Conservation (phyloP, 64 coral and sea anemone species). For the Hydrozoanthus tunicans region DNA sequence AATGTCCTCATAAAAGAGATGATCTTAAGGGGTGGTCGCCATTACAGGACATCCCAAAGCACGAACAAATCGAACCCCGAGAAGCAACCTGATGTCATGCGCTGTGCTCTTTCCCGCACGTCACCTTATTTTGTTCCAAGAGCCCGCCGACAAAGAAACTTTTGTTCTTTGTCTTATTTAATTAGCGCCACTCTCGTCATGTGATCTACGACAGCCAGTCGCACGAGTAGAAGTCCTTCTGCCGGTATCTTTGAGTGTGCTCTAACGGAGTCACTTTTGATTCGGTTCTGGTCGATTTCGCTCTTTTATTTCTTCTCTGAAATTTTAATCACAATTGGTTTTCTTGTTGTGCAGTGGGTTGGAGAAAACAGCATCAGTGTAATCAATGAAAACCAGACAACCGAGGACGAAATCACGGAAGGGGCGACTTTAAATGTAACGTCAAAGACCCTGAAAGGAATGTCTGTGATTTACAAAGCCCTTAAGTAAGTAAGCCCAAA, state of each 20-base stretch:
- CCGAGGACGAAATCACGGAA: slow-evolving; percentile 3
- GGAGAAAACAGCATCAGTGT: slow-evolving; percentile 39
- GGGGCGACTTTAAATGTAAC: slow-evolving; percentile 30
- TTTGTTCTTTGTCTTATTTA: neutral
- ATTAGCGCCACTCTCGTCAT: slow-evolving; percentile 32
- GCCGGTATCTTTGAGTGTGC: slow-evolving; percentile 35
- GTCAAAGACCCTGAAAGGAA: slow-evolving; percentile 28
- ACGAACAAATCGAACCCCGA: too few species aligned
- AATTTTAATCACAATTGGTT: slow-evolving; percentile 11
- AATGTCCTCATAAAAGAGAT: slow-evolving; percentile 45
- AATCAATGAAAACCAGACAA: slow-evolving; percentile 39
- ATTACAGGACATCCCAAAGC: neutral
- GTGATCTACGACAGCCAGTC: slow-evolving; percentile 30
- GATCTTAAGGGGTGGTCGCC: neutral
- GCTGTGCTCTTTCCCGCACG: neutral
- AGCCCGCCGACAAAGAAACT: too few species aligned
- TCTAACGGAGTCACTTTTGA: neutral
- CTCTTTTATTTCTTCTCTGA: neutral
- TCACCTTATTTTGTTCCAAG: too few species aligned
- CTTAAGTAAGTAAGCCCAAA: neutral
- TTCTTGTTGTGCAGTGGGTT: slow-evolving; percentile 26
- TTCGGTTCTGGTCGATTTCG: slow-evolving; percentile 6
- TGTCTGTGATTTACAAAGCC: slow-evolving; percentile 47
- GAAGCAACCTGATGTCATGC: neutral
- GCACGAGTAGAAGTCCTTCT: neutral